These are phyloP conservation scores for Caenorhabditis afra DNA, from an alignment of 2,888 invertebrate genomes.

Conservation along the genomic window DNA sequence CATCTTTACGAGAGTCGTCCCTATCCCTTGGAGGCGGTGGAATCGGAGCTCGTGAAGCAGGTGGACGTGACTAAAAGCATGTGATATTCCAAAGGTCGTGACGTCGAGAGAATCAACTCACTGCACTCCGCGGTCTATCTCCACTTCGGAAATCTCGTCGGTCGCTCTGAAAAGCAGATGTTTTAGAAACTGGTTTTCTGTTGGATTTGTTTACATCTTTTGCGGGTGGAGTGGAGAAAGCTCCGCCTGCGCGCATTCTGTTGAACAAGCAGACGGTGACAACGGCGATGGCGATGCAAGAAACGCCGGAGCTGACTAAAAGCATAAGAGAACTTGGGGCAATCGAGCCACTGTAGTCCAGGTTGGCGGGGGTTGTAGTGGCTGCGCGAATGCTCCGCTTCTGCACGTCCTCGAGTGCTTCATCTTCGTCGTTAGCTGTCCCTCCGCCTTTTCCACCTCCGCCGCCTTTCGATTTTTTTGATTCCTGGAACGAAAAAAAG, in stretches of 20 bases:
- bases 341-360: conserved; percentile 29
- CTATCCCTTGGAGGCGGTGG: not conserved
- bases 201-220: not conserved
- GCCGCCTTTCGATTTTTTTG: no score
- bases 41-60: not conserved
- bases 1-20: not conserved
- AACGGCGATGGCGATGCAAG: conserved; percentile 2
- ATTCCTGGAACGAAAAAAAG: not conserved
- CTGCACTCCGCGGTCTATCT: conserved; percentile 18
- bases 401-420: not conserved
- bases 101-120: conserved; percentile 7
- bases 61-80: conserved; percentile 7
- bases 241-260: conserved; percentile 11
- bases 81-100: not conserved
- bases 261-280: conserved; percentile 1
- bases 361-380: not conserved
- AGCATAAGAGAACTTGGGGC: conserved; percentile 44
- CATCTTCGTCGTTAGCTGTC: not conserved
- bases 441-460: no score
- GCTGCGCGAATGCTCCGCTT: not conserved
- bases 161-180: conserved; percentile 3
- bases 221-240: not conserved
- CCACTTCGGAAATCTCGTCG: not conserved
- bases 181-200: not conserved
- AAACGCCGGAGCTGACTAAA: conserved; percentile 17